Conservation (phyloP, 2,888 invertebrate genomes). For the Nomada flava region DNA sequence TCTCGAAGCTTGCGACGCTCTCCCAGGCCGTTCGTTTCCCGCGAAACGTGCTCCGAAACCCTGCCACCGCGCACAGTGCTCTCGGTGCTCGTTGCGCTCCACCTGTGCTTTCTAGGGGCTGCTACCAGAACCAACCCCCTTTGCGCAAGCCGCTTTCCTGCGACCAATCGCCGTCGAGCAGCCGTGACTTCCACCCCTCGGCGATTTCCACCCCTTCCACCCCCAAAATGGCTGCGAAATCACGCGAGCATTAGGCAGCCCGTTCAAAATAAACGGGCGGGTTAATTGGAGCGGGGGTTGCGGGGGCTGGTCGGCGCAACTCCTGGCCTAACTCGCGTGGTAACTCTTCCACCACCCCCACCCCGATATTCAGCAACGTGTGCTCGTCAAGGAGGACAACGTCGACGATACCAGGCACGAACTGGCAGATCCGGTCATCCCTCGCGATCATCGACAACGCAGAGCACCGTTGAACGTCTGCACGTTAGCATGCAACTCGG, state of each 20-base stretch:
- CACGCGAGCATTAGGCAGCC: constrained; percentile 79
- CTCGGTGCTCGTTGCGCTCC: constrained; percentile 29
- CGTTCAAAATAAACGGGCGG: constrained; percentile 83
- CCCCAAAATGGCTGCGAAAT: constrained; percentile 84
- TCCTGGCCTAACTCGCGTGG: constrained; percentile 46
- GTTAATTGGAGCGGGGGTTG: constrained; percentile 80
- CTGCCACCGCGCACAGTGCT: neutral
- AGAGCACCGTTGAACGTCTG: constrained; percentile 74
- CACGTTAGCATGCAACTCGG: constrained; percentile 71
- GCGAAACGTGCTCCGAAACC: constrained; percentile 31
- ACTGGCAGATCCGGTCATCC: constrained; percentile 60
- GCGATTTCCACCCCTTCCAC: constrained; percentile 70
- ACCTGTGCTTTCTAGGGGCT: constrained; percentile 6
- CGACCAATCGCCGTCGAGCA: constrained; percentile 67
- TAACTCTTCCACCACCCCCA: constrained; percentile 48
- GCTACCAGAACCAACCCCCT: constrained; percentile 62
- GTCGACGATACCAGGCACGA: constrained; percentile 33
- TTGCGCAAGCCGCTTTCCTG: constrained; percentile 60
- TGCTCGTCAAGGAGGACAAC: constrained; percentile 35
- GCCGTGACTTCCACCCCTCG: constrained; percentile 54
- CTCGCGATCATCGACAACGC: constrained; percentile 54
- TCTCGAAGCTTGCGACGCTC: constrained; percentile 39
- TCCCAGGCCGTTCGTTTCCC: constrained; percentile 1
- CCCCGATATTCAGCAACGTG: constrained; percentile 35
- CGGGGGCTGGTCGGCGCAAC: constrained; percentile 43